Conservation (phyloP, 2,113 vertebrate species). For the Platichthys stellatus region DNA sequence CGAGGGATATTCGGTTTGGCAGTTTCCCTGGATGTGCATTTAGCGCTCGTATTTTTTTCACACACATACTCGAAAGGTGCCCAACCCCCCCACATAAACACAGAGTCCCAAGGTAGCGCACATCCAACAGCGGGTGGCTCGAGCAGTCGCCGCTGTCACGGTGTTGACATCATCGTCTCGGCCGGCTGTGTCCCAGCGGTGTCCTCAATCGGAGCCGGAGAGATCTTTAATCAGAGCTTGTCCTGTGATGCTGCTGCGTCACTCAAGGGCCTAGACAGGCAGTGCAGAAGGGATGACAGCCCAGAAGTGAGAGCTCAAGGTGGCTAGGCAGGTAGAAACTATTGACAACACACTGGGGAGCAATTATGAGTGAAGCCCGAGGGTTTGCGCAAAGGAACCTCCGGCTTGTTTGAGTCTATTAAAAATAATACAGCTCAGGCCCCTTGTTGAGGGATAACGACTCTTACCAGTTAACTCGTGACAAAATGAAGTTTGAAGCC, state of each 20-base stretch:
- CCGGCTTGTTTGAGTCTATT: constrained; percentile 44
- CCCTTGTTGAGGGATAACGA: constrained; percentile 13
- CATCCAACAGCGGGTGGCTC: constrained; percentile 25
- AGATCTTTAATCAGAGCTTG: constrained; percentile 55
- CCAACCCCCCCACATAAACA: constrained; percentile 19
- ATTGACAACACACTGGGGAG: constrained; percentile 51
- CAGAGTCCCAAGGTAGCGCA: constrained; percentile 12
- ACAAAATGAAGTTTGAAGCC: constrained; percentile 40
- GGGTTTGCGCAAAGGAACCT: constrained; percentile 40
- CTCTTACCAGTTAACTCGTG: constrained; percentile 10
- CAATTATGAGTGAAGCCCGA: constrained; percentile 60
- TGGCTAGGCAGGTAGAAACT: constrained; percentile 50
- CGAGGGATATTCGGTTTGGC: constrained; percentile 24
- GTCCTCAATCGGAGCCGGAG: constrained; percentile 43
- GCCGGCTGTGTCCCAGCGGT: constrained; percentile 48
- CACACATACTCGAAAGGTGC: constrained; percentile 6
- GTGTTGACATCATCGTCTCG: constrained; percentile 62
- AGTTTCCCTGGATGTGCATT: constrained; percentile 33
- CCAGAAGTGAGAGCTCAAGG: constrained; percentile 46
- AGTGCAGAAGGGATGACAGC: constrained; percentile 55
- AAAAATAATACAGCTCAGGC: constrained; percentile 27
- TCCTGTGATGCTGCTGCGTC: constrained; percentile 54
- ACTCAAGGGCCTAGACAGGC: constrained; percentile 62
- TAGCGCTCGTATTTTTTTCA: constrained; percentile 34
- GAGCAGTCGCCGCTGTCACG: constrained; percentile 55